Evolutionary conservation across 2,113 vertebrate genomes (phyloP).

Genomic region (Anarhynchus alexandrinus): DNA sequence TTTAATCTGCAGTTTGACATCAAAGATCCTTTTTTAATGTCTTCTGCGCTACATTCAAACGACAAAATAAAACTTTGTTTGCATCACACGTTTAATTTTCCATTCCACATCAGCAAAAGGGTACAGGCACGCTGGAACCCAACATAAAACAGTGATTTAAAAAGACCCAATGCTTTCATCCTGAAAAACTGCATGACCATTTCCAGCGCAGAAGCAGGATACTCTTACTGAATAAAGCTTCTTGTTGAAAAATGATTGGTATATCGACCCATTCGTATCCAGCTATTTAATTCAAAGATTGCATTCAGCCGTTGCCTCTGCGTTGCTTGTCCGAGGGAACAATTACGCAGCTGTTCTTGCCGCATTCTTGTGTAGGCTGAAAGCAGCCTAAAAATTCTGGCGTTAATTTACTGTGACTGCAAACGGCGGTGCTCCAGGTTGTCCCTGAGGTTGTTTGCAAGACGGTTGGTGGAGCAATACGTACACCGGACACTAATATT

Average conservation of each 20-base stretch:
- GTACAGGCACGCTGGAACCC: not conserved
- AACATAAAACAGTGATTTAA: not conserved
- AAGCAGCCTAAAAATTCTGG: constrained; percentile 11
- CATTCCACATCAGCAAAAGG: not conserved
- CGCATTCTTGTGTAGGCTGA: constrained; percentile 44
- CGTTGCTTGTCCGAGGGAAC: not conserved
- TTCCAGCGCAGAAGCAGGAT: not conserved
- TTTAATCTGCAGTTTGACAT: not conserved
- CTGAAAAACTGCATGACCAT: not conserved
- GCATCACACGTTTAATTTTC: constrained; percentile 10
- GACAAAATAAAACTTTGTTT: constrained; percentile 13
- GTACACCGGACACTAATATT: not conserved
- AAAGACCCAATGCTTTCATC: not conserved
- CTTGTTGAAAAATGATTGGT: not conserved
- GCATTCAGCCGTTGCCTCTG: not conserved
- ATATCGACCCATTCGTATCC: not conserved
- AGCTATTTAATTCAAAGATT: constrained; percentile 12
- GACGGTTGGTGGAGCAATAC: not conserved
- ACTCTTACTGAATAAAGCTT: not conserved
- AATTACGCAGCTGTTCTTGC: constrained; percentile 53
- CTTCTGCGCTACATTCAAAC: not conserved
- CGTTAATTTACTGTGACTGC: constrained; percentile 5
- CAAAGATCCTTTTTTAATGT: not conserved
- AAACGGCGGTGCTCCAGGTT: not conserved
- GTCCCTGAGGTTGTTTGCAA: not conserved